Percentiles rank a stretch among this genome's conserved stretches.
Conservation (phyloP, 1,140 invertebrate genomes). For the Musca domestica region DNA sequence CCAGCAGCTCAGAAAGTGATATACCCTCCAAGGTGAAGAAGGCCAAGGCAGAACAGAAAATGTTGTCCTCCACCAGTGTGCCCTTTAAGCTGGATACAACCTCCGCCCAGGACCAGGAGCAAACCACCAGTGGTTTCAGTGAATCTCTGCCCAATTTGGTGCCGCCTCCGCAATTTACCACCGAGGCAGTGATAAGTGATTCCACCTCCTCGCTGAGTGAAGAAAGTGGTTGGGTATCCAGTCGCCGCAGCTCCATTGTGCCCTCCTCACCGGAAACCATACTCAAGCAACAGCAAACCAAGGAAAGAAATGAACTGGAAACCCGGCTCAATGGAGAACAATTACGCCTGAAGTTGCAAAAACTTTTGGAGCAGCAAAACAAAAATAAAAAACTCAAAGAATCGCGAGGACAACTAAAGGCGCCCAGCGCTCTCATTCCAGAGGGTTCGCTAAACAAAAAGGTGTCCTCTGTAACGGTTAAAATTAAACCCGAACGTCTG, state of each 20-base stretch:
- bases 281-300: conserved; percentile 45
- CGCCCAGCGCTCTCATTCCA: conserved; percentile 22
- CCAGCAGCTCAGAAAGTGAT: conserved; percentile 40
- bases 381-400: conserved; percentile 24
- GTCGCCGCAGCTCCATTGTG: conserved; percentile 61
- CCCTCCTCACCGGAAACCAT: conserved; percentile 59
- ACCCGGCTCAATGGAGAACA: conserved; percentile 62
- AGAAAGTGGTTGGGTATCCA: conserved; percentile 75
- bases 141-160: conserved; percentile 65
- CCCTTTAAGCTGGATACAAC: conserved; percentile 58
- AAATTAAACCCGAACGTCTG: conserved; percentile 38
- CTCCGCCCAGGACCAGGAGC: conserved; percentile 27
- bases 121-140: conserved; percentile 53
- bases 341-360: conserved; percentile 59
- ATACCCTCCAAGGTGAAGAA: conserved; percentile 38
- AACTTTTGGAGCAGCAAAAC: conserved; percentile 55
- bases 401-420: background rate
- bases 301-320: conserved; percentile 42
- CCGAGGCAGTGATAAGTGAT: conserved; percentile 54
- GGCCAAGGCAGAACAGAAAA: conserved; percentile 28
- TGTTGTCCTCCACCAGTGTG: conserved; percentile 57
- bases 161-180: conserved; percentile 56
- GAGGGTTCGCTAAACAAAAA: conserved; percentile 35
- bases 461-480: conserved; percentile 44
- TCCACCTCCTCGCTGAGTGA: conserved; percentile 72